phyloP scores from a whole-genome alignment of 1,140 invertebrate genomes.

The Drosophila rhopaloa region DNA sequence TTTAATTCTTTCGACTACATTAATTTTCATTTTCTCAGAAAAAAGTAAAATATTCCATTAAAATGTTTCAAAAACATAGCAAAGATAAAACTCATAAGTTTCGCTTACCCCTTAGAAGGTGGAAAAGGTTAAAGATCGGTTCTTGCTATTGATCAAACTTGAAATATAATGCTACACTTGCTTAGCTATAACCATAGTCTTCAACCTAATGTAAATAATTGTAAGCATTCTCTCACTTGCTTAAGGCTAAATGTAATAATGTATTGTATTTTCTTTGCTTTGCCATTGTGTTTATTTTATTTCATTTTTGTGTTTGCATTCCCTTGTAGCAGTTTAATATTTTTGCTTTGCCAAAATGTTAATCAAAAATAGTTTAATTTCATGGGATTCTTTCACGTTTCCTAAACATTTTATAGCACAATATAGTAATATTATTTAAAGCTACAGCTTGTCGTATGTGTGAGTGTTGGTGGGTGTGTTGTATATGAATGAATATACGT shows the following conservation, averaged over 20 bases:
- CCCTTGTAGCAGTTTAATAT: conserved; percentile 40
- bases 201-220: conserved; percentile 34
- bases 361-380: conserved; percentile 77
- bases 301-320: conserved; percentile 36
- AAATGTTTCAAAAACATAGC: conserved; percentile 61
- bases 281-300: conserved; percentile 19
- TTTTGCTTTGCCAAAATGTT: conserved; percentile 64
- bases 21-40: conserved; percentile 77
- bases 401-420: conserved; percentile 56
- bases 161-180: conserved; percentile 4
- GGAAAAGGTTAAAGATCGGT: conserved; percentile 7
- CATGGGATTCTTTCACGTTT: conserved; percentile 31
- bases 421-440: conserved; percentile 62
- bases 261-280: conserved; percentile 28
- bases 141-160: conserved; percentile 8
- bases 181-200: conserved; percentile 18
- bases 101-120: conserved; percentile 20
- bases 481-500: conserved; percentile 18
- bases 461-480: conserved; percentile 27
- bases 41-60: conserved; percentile 62
- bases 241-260: conserved; percentile 51
- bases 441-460: conserved; percentile 56
- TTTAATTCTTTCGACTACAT: conserved; percentile 55
- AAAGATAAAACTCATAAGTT: conserved; percentile 39
- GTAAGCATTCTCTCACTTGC: conserved; percentile 40